Conservation (phyloP, 2,888 invertebrate species). For the Pseudoips prasinana region DNA sequence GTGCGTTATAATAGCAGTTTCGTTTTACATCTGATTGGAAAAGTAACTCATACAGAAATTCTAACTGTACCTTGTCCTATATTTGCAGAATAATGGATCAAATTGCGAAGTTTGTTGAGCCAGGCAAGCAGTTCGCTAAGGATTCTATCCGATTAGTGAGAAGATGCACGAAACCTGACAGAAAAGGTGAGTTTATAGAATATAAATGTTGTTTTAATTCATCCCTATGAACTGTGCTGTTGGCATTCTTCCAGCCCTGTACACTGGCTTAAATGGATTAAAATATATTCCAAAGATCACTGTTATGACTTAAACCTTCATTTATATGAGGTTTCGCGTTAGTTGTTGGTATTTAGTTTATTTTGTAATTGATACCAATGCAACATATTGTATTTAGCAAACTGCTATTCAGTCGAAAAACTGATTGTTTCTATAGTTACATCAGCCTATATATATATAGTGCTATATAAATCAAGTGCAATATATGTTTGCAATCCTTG, state of each 20-base stretch:
- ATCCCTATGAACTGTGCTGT: slow-evolving; percentile 15
- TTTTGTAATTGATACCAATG: too few relatives aligned
- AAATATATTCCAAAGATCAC: too few relatives aligned
- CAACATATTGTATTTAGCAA: too few relatives aligned
- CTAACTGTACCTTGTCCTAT: slow-evolving; percentile 27
- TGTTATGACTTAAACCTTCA: too few relatives aligned
- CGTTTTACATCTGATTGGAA: slow-evolving; percentile 2
- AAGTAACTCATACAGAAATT: not conserved
- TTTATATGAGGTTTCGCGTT: too few relatives aligned
- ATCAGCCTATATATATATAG: too few relatives aligned
- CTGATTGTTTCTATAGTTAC: too few relatives aligned
- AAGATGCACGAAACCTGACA: slow-evolving; percentile 99
- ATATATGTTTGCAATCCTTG: too few relatives aligned
- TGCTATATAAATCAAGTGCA: too few relatives aligned
- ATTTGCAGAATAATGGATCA: slow-evolving; percentile 93
- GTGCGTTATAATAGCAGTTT: slow-evolving; percentile 1
- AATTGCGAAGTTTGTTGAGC: slow-evolving; percentile 96
- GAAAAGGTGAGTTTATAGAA: slow-evolving; percentile 88
- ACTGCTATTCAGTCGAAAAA: too few relatives aligned
- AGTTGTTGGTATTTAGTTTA: too few relatives aligned
- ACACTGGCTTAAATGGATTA: too few relatives aligned
- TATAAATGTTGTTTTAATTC: not conserved
- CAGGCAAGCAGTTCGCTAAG: slow-evolving; percentile 98
- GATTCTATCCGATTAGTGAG: slow-evolving; percentile 99
- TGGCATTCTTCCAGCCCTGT: slow-evolving; percentile 30